Evolutionary conservation across 2,888 invertebrate genomes (phyloP).

Genomic region (Cylloceria caligata): DNA sequence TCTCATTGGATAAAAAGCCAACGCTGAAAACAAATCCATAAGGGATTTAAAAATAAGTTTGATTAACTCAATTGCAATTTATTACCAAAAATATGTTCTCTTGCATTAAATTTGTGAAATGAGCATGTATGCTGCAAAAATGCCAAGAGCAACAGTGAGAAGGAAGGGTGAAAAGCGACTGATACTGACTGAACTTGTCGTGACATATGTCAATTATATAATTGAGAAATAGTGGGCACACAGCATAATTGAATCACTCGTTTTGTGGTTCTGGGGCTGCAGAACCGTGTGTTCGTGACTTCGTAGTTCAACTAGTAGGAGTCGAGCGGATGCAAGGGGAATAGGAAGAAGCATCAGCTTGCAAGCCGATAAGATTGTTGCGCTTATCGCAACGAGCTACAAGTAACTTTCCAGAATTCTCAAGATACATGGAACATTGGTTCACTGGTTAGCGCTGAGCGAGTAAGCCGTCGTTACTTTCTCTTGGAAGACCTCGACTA

Average conservation of each 20-base stretch:
- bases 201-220: conserved; percentile 1
- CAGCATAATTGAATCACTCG: conserved; percentile 76
- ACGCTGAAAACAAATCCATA: no score
- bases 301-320: conserved; percentile 1
- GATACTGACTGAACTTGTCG: not conserved
- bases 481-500: not conserved
- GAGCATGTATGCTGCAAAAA: no score
- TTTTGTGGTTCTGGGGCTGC: conserved; percentile 75
- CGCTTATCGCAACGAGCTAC: not conserved
- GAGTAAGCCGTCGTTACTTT: not conserved
- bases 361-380: conserved; percentile 29
- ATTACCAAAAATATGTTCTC: no score
- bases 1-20: not conserved
- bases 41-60: no score
- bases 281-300: conserved; percentile 50
- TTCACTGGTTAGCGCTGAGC: not conserved
- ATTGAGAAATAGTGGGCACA: conserved; percentile 20
- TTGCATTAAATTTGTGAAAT: no score
- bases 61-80: no score
- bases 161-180: not conserved
- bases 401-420: conserved; percentile 23
- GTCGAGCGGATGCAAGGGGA: not conserved
- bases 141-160: not conserved
- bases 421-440: not conserved
- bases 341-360: not conserved